Percentiles rank a stretch among this genome's conserved stretches.
phyloP scores from a whole-genome alignment of 2,797 vertebrate genomes.

The Enteromius argenteus region DNA sequence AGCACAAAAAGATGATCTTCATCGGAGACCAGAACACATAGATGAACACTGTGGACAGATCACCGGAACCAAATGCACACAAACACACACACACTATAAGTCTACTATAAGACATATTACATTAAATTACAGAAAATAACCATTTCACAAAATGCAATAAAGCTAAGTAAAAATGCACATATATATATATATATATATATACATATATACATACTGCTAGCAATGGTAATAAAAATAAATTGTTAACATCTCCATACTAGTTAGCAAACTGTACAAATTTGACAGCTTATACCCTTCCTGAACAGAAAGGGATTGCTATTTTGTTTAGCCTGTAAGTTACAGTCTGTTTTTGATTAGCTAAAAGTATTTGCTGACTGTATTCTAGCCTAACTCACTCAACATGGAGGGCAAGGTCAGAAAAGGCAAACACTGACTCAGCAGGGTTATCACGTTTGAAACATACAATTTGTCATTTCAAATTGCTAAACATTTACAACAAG shows the following conservation, averaged over 20 bases:
- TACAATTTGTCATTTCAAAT: conserved; percentile 20
- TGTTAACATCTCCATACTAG: neutral
- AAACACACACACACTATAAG: no score
- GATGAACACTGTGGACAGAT: no score
- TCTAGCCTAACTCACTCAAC: conserved; percentile 27
- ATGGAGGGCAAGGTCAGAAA: conserved; percentile 35
- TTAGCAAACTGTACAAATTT: neutral
- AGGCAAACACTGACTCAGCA: conserved; percentile 38
- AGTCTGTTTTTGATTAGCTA: conserved; percentile 30
- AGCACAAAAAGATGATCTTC: no score
- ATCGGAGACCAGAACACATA: no score
- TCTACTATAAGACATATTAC: no score
- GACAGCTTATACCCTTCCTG: neutral
- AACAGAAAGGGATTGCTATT: conserved; percentile 11
- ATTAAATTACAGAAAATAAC: no score
- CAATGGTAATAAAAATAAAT: neutral
- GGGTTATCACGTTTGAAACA: conserved; percentile 27
- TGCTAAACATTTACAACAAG: conserved; percentile 27
- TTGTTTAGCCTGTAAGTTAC: conserved; percentile 1
- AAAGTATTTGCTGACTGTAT: conserved; percentile 17
- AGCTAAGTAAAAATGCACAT: no score
- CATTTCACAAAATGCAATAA: no score
- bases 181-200: no score
- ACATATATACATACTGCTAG: neutral
- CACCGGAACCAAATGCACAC: no score